Conservation (phyloP, 2,888 invertebrate genomes). For the Cheilosia soror region DNA sequence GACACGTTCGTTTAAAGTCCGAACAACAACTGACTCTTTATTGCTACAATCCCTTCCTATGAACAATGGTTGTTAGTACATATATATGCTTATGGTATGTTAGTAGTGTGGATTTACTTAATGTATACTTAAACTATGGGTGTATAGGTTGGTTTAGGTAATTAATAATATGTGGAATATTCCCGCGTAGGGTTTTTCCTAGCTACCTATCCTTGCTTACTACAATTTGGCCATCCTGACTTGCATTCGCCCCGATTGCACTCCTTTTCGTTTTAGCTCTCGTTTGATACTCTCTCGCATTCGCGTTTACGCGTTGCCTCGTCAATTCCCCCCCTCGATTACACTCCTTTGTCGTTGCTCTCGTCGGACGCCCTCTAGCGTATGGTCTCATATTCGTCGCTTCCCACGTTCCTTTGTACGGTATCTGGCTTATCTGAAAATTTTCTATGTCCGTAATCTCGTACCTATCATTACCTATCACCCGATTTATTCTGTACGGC, state of each 20-base stretch:
- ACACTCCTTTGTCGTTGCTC: neutral
- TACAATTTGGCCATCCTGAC: slow-evolving; percentile 22
- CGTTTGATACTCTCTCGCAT: neutral
- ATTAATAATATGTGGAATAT: neutral
- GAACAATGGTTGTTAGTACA: no score
- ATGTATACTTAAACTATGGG: neutral
- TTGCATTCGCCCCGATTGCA: slow-evolving; percentile 13
- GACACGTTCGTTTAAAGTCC: neutral
- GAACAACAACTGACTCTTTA: neutral
- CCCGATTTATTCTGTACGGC: slow-evolving; percentile 12
- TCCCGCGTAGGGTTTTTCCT: neutral
- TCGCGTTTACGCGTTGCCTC: neutral
- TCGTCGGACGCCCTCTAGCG: neutral
- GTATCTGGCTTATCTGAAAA: slow-evolving; percentile 23
- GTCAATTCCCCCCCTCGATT: neutral
- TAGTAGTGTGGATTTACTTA: no score
- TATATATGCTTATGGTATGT: no score
- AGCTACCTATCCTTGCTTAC: neutral
- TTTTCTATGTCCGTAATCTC: slow-evolving; percentile 23
- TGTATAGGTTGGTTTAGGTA: neutral
- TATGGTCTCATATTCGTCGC: slow-evolving; percentile 15
- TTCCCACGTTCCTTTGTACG: slow-evolving; percentile 15
- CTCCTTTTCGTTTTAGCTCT: neutral
- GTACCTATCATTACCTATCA: slow-evolving; percentile 32
- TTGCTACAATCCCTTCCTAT: neutral